phyloP scores from a whole-genome alignment of 2,113 vertebrate species.

The Gopherus evgoodei region DNA sequence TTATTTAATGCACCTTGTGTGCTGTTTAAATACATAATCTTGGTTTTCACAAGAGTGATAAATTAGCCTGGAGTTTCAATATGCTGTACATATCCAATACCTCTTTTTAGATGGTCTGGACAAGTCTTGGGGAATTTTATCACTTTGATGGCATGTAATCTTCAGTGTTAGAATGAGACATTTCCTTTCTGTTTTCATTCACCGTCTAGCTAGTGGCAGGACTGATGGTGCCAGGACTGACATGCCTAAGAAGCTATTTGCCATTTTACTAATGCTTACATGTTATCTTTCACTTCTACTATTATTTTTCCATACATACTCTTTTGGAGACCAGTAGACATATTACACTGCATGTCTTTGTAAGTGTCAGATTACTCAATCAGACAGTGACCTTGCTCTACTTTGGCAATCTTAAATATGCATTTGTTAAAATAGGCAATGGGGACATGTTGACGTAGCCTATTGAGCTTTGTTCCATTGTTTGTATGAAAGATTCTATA shows the following conservation, averaged over 20 bases:
- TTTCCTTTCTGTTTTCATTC: slow-evolving; percentile 60
- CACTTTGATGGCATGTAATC: slow-evolving; percentile 69
- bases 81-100: slow-evolving; percentile 54
- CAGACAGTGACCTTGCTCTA: slow-evolving; percentile 53
- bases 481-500: slow-evolving; percentile 35
- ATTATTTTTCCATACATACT: slow-evolving; percentile 52
- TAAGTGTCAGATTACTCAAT: slow-evolving; percentile 60
- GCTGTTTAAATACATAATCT: slow-evolving; percentile 65
- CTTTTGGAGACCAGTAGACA: slow-evolving; percentile 49
- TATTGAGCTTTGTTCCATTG: not conserved
- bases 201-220: slow-evolving; percentile 37
- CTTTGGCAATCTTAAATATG: slow-evolving; percentile 53
- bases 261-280: slow-evolving; percentile 67
- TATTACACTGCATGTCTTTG: slow-evolving; percentile 52
- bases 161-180: slow-evolving; percentile 64
- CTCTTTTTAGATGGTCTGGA: slow-evolving; percentile 42
- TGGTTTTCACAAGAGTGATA: slow-evolving; percentile 51
- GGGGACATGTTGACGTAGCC: slow-evolving; percentile 35
- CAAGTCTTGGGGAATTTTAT: slow-evolving; percentile 62
- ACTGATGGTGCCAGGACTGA: slow-evolving; percentile 61
- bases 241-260: slow-evolving; percentile 51
- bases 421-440: slow-evolving; percentile 56
- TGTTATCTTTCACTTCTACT: slow-evolving; percentile 67
- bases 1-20: slow-evolving; percentile 44
- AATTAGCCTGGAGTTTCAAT: slow-evolving; percentile 53